Conservation (phyloP, 2,113 vertebrate species). For the Ondatra zibethicus region DNA sequence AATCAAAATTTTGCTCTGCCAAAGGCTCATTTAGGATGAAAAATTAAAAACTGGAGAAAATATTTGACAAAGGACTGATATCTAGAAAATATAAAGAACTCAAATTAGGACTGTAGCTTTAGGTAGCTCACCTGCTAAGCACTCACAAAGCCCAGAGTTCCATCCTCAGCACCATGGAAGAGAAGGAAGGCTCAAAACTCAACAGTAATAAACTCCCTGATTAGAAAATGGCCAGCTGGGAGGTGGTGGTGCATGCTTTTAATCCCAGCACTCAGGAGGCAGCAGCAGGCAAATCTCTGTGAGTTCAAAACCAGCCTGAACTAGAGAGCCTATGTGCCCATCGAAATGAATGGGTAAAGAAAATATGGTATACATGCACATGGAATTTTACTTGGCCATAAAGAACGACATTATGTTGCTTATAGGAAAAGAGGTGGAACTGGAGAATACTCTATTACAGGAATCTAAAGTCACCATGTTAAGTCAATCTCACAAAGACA, state of each 20-base stretch:
- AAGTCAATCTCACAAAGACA: not conserved
- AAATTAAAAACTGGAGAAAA: not conserved
- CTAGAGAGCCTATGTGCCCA: not conserved
- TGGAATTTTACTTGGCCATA: not conserved
- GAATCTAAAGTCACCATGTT: not conserved
- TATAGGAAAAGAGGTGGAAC: not conserved
- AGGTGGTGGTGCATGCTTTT: not conserved
- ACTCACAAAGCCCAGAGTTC: not conserved
- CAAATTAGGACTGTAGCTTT: not conserved
- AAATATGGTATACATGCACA: not conserved
- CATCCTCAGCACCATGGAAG: too few relatives aligned
- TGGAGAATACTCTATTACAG: not conserved
- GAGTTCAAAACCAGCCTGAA: not conserved
- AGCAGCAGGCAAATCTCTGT: not conserved
- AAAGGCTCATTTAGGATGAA: slow-evolving; percentile 29
- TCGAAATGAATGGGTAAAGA: not conserved
- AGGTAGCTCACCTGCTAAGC: not conserved
- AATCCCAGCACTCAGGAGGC: not conserved
- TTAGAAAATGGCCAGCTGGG: not conserved
- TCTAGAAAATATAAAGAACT: slow-evolving; percentile 27
- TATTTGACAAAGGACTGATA: slow-evolving; percentile 34
- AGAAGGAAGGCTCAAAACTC: not conserved
- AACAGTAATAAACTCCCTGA: not conserved
- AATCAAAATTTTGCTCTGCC: not conserved
- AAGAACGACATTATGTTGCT: not conserved